Percentiles rank a stretch among this genome's conserved stretches.
Evolutionary conservation across 1,140 invertebrate genomes (phyloP).

Genomic region (Drosophila nebulosa): DNA sequence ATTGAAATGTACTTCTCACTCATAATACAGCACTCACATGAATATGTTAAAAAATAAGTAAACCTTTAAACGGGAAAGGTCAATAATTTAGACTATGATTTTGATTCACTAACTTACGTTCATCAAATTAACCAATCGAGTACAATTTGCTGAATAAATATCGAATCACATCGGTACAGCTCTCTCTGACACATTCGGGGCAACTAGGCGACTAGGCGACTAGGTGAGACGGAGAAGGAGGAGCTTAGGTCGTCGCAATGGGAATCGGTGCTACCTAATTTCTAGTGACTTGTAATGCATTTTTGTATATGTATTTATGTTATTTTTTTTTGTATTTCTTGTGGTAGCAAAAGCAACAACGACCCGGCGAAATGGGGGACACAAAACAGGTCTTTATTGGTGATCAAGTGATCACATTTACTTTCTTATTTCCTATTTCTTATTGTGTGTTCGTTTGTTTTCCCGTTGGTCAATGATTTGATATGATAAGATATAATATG

Average conservation of each 20-base stretch:
- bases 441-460: conserved; percentile 48
- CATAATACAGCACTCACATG: neutral
- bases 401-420: conserved; percentile 34
- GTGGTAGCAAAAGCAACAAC: conserved; percentile 81
- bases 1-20: neutral
- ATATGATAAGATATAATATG: conserved; percentile 2
- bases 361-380: conserved; percentile 82
- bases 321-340: conserved; percentile 40
- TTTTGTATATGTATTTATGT: too few species aligned
- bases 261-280: neutral
- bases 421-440: conserved; percentile 19
- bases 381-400: conserved; percentile 81
- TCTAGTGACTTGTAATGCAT: neutral
- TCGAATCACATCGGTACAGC: neutral
- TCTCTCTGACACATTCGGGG: neutral
- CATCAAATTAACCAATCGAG: neutral
- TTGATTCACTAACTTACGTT: neutral
- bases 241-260: neutral
- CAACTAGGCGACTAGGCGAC: too few species aligned
- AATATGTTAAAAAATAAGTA: neutral
- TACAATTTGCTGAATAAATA: neutral
- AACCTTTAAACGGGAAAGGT: neutral
- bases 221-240: too few species aligned
- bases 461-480: conserved; percentile 23
- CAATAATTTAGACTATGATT: neutral